Base-by-base conservation (phyloP, 2,113 vertebrate species). In the Cisticola juncidis region DNA sequence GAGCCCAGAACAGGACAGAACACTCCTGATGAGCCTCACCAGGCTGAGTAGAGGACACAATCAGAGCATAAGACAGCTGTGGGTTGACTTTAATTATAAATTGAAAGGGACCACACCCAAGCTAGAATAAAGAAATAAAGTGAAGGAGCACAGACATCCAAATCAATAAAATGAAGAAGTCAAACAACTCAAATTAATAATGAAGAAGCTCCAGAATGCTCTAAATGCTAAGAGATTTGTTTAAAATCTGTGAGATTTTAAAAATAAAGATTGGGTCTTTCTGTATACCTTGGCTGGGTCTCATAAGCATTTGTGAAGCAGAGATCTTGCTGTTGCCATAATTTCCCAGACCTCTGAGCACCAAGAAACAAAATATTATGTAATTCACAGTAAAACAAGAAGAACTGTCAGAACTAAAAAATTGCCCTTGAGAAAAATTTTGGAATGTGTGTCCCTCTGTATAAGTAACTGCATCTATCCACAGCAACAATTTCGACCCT, bases 141-240 rank as follows among this genome's bases (percentile, higher is more conserved):
- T 16, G 4, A 36, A 82, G 20, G 4, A 76, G 2, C 8, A 22
- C 8, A 68, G 26, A 35, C 44, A 91, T 18, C 9, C 9, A 77
- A 71, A 24, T 0, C 0, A 71, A 81, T 25, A 28, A 51, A 71
- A 29, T 25, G 0, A 31, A 53, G 15, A 9, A 65, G 1, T 23
- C 9, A 6, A 68, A n/a, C 29, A 72, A 87, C 12, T 17, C 12
- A 65, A 64, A 13, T 29, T 25, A 66, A 72, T 81, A 85, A 65
- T 36, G 5, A 26, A 21, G 18, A 84, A 53, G 25, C 3, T 85
- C 14, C 10, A 35, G 33, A 79, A 38, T 22, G 11, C 5, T 45
- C 25, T 61, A 86, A 83, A n/a, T 38, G 61, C 58, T 14, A 81
- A 36, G n/a, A 86, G 14, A 58, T 53, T 54, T 48, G 3, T 88